Base-by-base conservation (phyloP, 2,797 vertebrate species). In the Bryconaethiops microstoma region DNA sequence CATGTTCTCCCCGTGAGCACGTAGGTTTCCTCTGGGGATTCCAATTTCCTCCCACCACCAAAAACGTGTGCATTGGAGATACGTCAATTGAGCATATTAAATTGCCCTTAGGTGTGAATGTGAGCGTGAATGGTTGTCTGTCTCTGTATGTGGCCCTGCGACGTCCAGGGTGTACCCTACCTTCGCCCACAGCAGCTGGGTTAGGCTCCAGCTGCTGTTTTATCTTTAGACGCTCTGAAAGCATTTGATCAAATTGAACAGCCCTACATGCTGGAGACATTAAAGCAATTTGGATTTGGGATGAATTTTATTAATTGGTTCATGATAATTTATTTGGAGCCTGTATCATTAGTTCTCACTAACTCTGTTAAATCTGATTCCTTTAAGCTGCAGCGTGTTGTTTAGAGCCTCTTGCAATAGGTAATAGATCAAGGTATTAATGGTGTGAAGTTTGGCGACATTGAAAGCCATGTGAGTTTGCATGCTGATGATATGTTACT, bases 401-500 rank as follows among this genome's bases (percentile, higher is more conserved):
- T 7, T 35, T 81, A 21, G 77, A 82, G 29, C 69, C 76, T 9
- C 55, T 78, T 5, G 65, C 71, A 48, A 21, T 72, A 21, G 68
- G 76, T 83, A 79, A 7, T 62, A 72, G 50, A 21, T 45, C 25
- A 52, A 12, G 12, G 5, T 48, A 81, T 74, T 14, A n/a, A 80
- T 52, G 74, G 40, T 9, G 10, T 78, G 5, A 69, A 40, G n/a
- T 23, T 69, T 4, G 62, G 62, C 14, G 25, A 45, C 16, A 10
- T 57, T 52, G 50, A 74, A 77, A 71, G 71, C 13, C 54, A 74
- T 8, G 19, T 77, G 1, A 82, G 50, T 74, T 45, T 60, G 21
- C 74, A 78, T 74, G 70, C 71, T 48, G 60, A 81, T 68, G 65
- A 82, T 69, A 35, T 83, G 40, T 78, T 82, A 5, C 40, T 69